Evolutionary conservation across 2,113 vertebrate genomes (phyloP).

Genomic region (Varanus salvator): DNA sequence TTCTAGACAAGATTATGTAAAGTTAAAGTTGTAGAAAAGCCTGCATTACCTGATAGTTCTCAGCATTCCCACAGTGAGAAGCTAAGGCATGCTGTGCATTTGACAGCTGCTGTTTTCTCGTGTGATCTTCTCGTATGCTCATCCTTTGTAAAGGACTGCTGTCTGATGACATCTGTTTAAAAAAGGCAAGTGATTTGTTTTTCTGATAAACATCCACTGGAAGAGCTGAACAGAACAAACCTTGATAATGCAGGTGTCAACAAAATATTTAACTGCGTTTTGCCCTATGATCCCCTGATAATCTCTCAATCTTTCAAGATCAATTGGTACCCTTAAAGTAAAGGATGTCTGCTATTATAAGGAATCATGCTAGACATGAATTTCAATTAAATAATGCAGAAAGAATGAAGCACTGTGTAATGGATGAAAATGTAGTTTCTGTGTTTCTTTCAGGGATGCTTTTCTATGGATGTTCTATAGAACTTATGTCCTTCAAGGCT

Average conservation of each 20-base stretch:
- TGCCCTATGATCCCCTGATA: too few species aligned
- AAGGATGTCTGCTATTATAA: neutral
- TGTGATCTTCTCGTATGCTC: slow-evolving; percentile 34
- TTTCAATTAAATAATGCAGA: neutral
- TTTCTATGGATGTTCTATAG: neutral
- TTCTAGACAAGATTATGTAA: neutral
- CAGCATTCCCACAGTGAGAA: slow-evolving; percentile 23
- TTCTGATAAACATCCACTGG: neutral
- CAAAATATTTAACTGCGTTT: neutral
- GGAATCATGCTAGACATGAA: too few species aligned
- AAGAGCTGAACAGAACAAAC: neutral
- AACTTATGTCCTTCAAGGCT: too few species aligned
- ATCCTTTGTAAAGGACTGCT: slow-evolving; percentile 8
- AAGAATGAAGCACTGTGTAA: neutral
- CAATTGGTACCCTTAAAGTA: neutral
- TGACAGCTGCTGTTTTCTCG: slow-evolving; percentile 31
- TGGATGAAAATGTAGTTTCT: neutral
- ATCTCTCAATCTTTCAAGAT: too few species aligned
- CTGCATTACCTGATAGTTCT: slow-evolving; percentile 45
- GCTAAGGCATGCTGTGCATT: slow-evolving; percentile 33
- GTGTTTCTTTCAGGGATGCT: neutral
- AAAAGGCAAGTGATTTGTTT: neutral
- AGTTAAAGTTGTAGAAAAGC: neutral
- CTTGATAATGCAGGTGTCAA: neutral
- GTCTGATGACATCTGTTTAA: slow-evolving; percentile 36